Evolutionary conservation across 2,888 invertebrate genomes (phyloP).

Genomic region (Eristalis tenax): DNA sequence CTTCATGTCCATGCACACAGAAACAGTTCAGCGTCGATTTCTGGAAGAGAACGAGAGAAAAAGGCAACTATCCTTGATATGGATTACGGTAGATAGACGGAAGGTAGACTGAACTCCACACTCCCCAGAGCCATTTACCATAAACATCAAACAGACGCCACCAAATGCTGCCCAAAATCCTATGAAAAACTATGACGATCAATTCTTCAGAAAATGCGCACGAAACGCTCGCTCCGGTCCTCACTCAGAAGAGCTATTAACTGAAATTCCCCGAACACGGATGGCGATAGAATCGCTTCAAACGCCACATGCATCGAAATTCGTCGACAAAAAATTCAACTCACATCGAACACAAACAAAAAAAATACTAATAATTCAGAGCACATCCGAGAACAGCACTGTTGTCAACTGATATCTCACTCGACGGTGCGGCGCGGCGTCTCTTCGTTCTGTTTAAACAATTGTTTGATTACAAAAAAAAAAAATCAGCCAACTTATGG

Average conservation of each 20-base stretch:
- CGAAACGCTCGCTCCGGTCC: too few relatives aligned
- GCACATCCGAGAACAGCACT: neutral
- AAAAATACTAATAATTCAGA: neutral
- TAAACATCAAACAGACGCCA: too few relatives aligned
- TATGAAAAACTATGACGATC: too few relatives aligned
- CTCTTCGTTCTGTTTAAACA: conserved; percentile 2
- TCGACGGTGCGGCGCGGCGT: neutral
- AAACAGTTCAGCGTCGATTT: too few relatives aligned
- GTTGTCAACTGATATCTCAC: neutral
- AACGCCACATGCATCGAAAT: neutral
- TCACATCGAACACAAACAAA: neutral
- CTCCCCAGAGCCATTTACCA: too few relatives aligned
- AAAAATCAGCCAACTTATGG: neutral
- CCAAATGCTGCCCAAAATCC: too few relatives aligned
- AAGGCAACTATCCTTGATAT: too few relatives aligned
- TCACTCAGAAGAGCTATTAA: neutral
- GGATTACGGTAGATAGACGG: too few relatives aligned
- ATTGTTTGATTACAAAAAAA: neutral
- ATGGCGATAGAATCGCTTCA: neutral
- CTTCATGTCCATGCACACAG: too few relatives aligned
- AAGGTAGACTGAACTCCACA: too few relatives aligned
- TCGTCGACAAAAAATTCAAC: neutral
- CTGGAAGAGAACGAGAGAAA: too few relatives aligned
- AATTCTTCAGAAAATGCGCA: too few relatives aligned
- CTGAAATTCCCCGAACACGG: neutral